A percentile compares a stretch with the other conserved stretches of the same genome.
Conservation (phyloP, 35 echinoderm and acorn worm genomes). For the Heliocidaris tuberculata region DNA sequence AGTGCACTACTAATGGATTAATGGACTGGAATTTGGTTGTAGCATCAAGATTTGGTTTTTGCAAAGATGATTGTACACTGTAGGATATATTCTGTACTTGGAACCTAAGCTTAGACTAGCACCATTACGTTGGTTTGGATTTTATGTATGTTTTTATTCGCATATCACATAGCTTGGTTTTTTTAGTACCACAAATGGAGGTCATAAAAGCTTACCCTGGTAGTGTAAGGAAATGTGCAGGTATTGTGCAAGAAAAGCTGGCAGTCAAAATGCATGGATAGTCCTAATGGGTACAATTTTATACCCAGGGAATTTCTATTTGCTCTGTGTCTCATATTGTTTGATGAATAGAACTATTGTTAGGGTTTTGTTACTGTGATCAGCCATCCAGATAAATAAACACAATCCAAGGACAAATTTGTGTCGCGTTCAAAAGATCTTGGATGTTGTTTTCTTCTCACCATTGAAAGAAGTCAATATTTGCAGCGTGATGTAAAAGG, state of each 20-base stretch:
- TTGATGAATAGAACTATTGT: background rate
- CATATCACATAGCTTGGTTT: too few species aligned
- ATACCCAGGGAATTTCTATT: background rate
- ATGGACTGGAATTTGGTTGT: background rate
- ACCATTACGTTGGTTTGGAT: background rate
- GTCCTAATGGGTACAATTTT: background rate
- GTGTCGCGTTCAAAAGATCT: background rate
- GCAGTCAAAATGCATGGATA: background rate
- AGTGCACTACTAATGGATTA: background rate
- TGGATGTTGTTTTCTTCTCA: background rate
- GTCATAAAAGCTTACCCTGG: too few species aligned
- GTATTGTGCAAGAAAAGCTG: background rate
- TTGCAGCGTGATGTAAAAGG: background rate
- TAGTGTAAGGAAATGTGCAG: background rate
- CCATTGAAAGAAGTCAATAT: too few species aligned
- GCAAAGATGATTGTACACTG: background rate
- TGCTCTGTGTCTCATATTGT: background rate
- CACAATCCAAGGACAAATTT: background rate
- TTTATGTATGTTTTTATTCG: too few species aligned
- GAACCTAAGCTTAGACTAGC: background rate
- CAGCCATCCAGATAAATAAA: background rate
- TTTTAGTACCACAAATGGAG: background rate
- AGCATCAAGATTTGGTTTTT: background rate
- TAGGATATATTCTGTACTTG: background rate
- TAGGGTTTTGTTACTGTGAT: background rate